Base-by-base conservation (phyloP, 2,113 vertebrate species). In the Recurvirostra avosetta region DNA sequence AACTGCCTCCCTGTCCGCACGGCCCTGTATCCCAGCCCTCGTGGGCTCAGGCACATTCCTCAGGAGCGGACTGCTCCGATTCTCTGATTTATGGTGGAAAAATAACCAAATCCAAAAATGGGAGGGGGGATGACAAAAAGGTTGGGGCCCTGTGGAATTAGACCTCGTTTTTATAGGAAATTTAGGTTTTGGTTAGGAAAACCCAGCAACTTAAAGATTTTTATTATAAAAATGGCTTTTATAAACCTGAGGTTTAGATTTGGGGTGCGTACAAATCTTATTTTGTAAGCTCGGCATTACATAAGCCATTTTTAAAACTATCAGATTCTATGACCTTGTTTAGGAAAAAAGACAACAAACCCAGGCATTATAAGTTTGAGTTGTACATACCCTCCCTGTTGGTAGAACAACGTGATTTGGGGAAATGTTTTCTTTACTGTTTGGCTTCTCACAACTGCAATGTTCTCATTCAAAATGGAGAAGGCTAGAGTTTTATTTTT, bases 1-100 rank as follows among this genome's bases (percentile, higher is more conserved):
- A 38, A 32, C 15, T 0, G 8, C 56, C n/a, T 65, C 38, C 47
- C 68, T 67, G 52, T 66, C 67, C 0, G 0, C 0, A 1, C 53
- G 27, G 50, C 84, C 65, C 68, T 4, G 0, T 34, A 47, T 90
- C 65, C 73, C 66, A 55, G 75, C 80, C 38, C n/a, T 71, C 16
- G 2, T 26, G 67, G 40, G 40, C 73, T 75, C 49, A 38, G 65
- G 45, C 19, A 0, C 56, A 32, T 91, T 96, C 53, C 84, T 81
- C 1, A 0, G 27, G 56, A 85, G 68, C 3, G 0, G 11, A 34
- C 41, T 0, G 7, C 73, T 89, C 43, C 0, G 18, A 27, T 71
- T 50, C 76, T 19, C 47, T 75, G 61, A 81, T 94, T 96, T 96
- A 82, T 8, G 16, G 41, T 61, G 81, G 52, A 94, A 91, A 91